Evolutionary conservation across 2,888 invertebrate species (phyloP), one percentile per base, ranked within the genome.

Genomic region (Rugalucina vietnamica): DNA sequence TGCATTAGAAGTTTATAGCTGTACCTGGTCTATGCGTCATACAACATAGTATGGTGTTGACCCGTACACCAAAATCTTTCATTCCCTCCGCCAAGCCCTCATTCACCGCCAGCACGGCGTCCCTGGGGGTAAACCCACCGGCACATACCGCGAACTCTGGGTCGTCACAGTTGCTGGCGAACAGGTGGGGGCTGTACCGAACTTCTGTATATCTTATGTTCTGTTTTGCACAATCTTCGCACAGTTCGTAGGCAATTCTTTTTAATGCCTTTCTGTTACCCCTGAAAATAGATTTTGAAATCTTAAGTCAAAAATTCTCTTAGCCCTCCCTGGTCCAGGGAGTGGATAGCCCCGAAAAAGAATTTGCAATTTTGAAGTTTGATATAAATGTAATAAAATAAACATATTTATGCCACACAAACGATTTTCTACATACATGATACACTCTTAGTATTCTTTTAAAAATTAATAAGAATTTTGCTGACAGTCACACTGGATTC

Each of bases 241-340:
- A 96, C 83, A 96, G 95, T 90, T 96, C 96, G 81, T 95, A 96
- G 0, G 96, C 95, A n/a, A 96, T 93, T 29, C 96, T 92, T 86
- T 95, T 95, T 4, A 96, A 93, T 0, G 96, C 96, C 24, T 93
- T 92, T 57, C 94, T 82, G 90, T 96, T 96, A 24, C 96, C 96
- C 0, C 93, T 94, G 85, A 21, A 88, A 85, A 75, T n/a, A n/a
- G n/a, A n/a, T n/a, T n/a, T n/a, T n/a, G n/a, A n/a, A n/a, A n/a
- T n/a, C n/a, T n/a, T n/a, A n/a, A n/a, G n/a, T n/a, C n/a, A n/a
- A n/a, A n/a, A n/a, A n/a, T n/a, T n/a, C n/a, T n/a, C n/a, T n/a
- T n/a, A n/a, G n/a, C n/a, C n/a, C n/a, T n/a, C n/a, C n/a, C n/a
- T n/a, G n/a, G n/a, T n/a, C n/a, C n/a, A n/a, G n/a, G n/a, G n/a